phyloP scores from a whole-genome alignment of 2,113 vertebrate genomes.

The Gallinago media region DNA sequence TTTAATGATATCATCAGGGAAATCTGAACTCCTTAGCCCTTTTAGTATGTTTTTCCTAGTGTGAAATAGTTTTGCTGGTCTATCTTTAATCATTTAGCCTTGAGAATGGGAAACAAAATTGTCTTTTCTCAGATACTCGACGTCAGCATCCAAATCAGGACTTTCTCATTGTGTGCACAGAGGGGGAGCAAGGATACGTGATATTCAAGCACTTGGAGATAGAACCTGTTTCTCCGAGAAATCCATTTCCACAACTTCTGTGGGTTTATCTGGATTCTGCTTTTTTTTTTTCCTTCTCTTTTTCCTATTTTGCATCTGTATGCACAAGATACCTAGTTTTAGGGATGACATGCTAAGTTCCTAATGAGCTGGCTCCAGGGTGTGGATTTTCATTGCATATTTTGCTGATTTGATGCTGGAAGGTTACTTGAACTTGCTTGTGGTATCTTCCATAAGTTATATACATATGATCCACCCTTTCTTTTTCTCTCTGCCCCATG shows the following conservation, averaged over 20 bases:
- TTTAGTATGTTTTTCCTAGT: background rate
- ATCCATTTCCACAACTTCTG: background rate
- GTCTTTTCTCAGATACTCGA: background rate
- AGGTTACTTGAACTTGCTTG: background rate
- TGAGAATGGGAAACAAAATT: conserved; percentile 25
- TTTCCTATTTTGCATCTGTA: background rate
- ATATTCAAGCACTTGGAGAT: background rate
- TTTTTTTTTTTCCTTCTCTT: background rate
- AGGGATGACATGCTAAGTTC: background rate
- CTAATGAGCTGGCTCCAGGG: conserved; percentile 7
- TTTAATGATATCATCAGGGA: background rate
- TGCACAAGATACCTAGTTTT: background rate
- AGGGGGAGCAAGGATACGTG: background rate
- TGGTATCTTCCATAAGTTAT: background rate
- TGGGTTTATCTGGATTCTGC: background rate
- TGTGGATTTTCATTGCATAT: background rate
- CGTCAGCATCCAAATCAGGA: background rate
- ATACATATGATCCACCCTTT: background rate
- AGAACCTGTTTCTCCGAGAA: background rate
- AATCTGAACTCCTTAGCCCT: background rate
- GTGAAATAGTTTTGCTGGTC: background rate
- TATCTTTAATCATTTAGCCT: background rate
- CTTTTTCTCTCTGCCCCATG: background rate
- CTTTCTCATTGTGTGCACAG: background rate
- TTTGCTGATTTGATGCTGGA: background rate